Conservation (phyloP, 1,140 invertebrate genomes). For the Mercenaria mercenaria region DNA sequence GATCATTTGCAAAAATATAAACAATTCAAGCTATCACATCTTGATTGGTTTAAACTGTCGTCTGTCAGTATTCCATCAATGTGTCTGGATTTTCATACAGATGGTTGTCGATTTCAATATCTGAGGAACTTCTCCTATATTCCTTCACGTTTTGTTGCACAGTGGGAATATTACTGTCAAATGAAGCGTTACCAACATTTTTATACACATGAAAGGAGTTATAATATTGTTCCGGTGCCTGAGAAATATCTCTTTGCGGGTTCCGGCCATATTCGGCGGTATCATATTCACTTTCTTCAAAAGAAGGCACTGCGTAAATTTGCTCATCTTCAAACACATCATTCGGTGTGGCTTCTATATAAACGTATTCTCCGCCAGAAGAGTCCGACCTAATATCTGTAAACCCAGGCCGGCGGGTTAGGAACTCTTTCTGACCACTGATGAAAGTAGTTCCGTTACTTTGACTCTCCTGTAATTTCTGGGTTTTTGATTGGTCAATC, state of each 20-base stretch:
- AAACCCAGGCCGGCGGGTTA: not conserved
- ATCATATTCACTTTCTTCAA: constrained; percentile 5
- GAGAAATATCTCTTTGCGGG: not conserved
- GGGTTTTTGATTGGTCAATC: constrained; percentile 27
- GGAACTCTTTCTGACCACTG: not conserved
- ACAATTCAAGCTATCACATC: too few relatives aligned
- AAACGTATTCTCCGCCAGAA: constrained; percentile 1
- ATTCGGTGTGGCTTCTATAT: not conserved
- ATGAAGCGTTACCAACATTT: not conserved
- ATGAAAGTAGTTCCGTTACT: not conserved
- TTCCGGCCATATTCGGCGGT: constrained; percentile 9
- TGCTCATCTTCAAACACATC: not conserved
- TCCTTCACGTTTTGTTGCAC: not conserved
- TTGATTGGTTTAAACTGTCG: too few relatives aligned
- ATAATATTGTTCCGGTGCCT: not conserved
- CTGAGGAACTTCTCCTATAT: constrained; percentile 16
- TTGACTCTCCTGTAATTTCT: not conserved
- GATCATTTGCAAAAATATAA: too few relatives aligned
- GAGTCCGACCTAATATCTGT: not conserved
- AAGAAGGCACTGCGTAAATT: constrained; percentile 2
- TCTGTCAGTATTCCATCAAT: constrained; percentile 15
- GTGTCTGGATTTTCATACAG: constrained; percentile 37
- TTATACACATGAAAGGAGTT: not conserved
- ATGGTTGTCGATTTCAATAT: not conserved
- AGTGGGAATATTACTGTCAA: not conserved